Percentiles rank a stretch among this genome's conserved stretches.
phyloP scores from a whole-genome alignment of 2,797 vertebrate genomes.

The Eospalax fontanierii region DNA sequence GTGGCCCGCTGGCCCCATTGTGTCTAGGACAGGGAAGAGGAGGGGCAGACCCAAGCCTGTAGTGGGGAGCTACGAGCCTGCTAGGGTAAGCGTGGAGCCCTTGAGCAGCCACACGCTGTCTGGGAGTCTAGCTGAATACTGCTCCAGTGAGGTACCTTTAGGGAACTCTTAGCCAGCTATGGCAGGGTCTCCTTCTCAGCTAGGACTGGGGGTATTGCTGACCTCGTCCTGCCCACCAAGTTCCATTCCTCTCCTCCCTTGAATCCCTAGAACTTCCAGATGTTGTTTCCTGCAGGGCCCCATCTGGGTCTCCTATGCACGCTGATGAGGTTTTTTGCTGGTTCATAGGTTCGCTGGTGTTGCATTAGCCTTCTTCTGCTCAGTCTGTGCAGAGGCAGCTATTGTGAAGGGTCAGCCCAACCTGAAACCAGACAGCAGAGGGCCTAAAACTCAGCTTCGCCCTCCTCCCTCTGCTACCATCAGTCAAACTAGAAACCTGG shows the following conservation, averaged over 20 bases:
- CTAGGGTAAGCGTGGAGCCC: background rate
- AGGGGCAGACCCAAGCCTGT: background rate
- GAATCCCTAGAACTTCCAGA: background rate
- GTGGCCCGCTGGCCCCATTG: slow-evolving; percentile 76
- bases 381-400: background rate
- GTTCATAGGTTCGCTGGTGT: background rate
- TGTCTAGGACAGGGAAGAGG: slow-evolving; percentile 53
- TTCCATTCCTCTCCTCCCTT: background rate
- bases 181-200: background rate
- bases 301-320: background rate
- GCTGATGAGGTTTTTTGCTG: background rate
- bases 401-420: rapidly evolving
- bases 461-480: background rate
- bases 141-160: background rate
- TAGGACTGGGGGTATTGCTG: background rate
- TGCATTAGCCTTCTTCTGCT: background rate
- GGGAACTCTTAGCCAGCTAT: rapidly evolving
- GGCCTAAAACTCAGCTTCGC: background rate
- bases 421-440: background rate
- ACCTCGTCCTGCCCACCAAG: background rate
- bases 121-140: background rate
- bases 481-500: background rate
- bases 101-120: rapidly evolving
- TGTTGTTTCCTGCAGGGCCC: background rate
- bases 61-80: background rate